Conservation (phyloP, 2,888 invertebrate genomes). For the Brachypalpus laphriformis region DNA sequence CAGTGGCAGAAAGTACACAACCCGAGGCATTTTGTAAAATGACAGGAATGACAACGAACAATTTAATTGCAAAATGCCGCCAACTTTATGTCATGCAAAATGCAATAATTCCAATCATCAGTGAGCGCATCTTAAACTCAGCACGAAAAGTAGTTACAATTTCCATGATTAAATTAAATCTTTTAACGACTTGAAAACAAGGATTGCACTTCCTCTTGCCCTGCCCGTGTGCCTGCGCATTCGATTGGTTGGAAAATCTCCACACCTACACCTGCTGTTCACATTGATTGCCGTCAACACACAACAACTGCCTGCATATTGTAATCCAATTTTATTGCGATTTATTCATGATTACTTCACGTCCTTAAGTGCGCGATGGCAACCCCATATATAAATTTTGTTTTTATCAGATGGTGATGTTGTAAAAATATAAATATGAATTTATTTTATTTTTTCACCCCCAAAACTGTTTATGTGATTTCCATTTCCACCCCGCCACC, state of each 20-base stretch:
- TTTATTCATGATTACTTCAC: constrained; percentile 56
- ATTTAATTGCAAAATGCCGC: constrained; percentile 59
- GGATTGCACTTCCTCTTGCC: not conserved
- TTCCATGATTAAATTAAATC: not conserved
- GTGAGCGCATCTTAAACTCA: not conserved
- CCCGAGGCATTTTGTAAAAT: constrained; percentile 19
- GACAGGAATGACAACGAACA: constrained; percentile 56
- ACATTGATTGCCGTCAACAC: constrained; percentile 35
- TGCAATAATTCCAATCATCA: not conserved
- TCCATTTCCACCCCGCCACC: constrained; percentile 5
- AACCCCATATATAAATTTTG: constrained; percentile 1
- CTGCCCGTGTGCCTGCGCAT: not conserved
- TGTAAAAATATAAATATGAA: constrained; percentile 7
- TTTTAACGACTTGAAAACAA: not conserved
- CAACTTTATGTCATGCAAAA: constrained; percentile 47
- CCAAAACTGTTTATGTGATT: not conserved
- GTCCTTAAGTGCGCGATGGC: not conserved
- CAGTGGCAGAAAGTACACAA: constrained; percentile 2
- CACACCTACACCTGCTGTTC: constrained; percentile 53
- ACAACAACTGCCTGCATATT: constrained; percentile 15
- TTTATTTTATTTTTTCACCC: not conserved
- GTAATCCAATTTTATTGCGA: constrained; percentile 57
- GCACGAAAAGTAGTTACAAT: not conserved
- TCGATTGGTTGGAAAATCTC: constrained; percentile 33
- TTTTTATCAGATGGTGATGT: constrained; percentile 15